A percentile compares a stretch with the other conserved stretches of the same genome.
phyloP scores from a whole-genome alignment of 2,888 invertebrate species.

The Drosophila niveifrons region DNA sequence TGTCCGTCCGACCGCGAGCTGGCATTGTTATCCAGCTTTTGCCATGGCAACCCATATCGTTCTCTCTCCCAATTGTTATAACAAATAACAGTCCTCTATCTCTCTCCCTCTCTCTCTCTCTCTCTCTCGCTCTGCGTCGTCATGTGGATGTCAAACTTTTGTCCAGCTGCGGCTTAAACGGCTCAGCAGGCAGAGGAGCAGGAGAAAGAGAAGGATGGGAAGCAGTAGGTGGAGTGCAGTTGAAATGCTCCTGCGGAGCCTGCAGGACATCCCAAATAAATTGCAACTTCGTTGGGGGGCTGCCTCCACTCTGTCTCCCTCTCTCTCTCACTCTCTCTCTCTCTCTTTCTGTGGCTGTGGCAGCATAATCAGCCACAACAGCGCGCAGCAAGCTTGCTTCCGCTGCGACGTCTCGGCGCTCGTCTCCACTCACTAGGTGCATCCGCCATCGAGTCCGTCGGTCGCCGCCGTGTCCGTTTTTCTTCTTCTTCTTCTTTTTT shows the following conservation, averaged over 20 bases:
- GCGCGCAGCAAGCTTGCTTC: slow-evolving; percentile 81
- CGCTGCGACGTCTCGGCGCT: slow-evolving; percentile 76
- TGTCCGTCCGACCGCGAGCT: slow-evolving; percentile 43
- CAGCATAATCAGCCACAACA: slow-evolving; percentile 84
- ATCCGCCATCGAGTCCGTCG: slow-evolving; percentile 59
- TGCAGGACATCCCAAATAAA: slow-evolving; percentile 54
- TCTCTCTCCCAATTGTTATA: slow-evolving; percentile 68
- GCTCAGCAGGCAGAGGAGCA: slow-evolving; percentile 13
- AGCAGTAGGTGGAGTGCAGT: slow-evolving; percentile 17
- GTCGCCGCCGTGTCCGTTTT: slow-evolving; percentile 65
- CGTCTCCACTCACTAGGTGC: slow-evolving; percentile 61
- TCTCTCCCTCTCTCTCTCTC: too few relatives aligned
- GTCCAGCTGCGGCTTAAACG: slow-evolving; percentile 78
- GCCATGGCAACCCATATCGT: slow-evolving; percentile 53
- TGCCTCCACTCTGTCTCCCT: slow-evolving; percentile 32
- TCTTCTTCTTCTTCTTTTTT: slow-evolving; percentile 47
- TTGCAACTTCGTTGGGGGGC: slow-evolving; percentile 12
- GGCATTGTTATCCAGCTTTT: slow-evolving; percentile 58
- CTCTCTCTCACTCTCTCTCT: too few relatives aligned
- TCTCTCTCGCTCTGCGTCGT: slow-evolving; percentile 53
- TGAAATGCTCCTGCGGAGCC: slow-evolving; percentile 43
- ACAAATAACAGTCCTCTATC: slow-evolving; percentile 68
- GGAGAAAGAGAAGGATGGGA: too few relatives aligned
- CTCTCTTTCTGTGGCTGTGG: slow-evolving; percentile 56
- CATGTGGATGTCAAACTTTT: slow-evolving; percentile 79